Percentiles rank a stretch among this genome's conserved stretches.
Conservation (phyloP, 1,140 invertebrate species). For the Drosophila malerkotliana region DNA sequence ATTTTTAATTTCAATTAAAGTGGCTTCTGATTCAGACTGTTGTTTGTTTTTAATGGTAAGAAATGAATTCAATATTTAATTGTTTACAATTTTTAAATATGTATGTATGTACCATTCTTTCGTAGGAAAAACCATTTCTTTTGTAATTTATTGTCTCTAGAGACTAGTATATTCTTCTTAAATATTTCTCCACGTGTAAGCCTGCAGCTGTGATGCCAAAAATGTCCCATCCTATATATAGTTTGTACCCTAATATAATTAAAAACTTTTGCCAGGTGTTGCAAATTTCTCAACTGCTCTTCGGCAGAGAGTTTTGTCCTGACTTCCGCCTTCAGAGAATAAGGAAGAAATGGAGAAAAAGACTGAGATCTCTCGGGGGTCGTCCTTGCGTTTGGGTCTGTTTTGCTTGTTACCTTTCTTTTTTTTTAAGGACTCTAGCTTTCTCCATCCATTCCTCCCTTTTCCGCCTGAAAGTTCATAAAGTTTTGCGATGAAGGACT, state of each 20-base stretch:
- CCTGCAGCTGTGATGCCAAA: slow-evolving; percentile 56
- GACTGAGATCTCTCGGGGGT: slow-evolving; percentile 47
- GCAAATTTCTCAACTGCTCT: slow-evolving; percentile 70
- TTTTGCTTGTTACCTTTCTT: slow-evolving; percentile 59
- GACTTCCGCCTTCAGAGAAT: slow-evolving; percentile 53
- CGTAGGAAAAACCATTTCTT: no score
- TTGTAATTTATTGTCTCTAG: background rate
- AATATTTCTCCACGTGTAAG: slow-evolving; percentile 15
- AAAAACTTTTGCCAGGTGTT: slow-evolving; percentile 82
- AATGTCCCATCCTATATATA: slow-evolving; percentile 59
- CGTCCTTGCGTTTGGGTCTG: slow-evolving; percentile 40
- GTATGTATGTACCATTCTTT: no score
- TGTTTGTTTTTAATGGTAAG: background rate
- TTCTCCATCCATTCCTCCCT: slow-evolving; percentile 4
- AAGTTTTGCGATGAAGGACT: slow-evolving; percentile 61
- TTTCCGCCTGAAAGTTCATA: slow-evolving; percentile 53
- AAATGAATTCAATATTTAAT: background rate
- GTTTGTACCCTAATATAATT: slow-evolving; percentile 74
- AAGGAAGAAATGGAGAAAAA: slow-evolving; percentile 41
- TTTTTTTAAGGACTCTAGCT: slow-evolving; percentile 7
- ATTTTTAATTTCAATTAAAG: slow-evolving; percentile 1
- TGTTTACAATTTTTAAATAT: no score
- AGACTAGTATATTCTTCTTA: background rate
- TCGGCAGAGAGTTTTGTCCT: slow-evolving; percentile 48
- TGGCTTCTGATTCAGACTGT: no score